Base-by-base conservation (phyloP, 2,888 invertebrate genomes). In the Acanthopleura granulata region DNA sequence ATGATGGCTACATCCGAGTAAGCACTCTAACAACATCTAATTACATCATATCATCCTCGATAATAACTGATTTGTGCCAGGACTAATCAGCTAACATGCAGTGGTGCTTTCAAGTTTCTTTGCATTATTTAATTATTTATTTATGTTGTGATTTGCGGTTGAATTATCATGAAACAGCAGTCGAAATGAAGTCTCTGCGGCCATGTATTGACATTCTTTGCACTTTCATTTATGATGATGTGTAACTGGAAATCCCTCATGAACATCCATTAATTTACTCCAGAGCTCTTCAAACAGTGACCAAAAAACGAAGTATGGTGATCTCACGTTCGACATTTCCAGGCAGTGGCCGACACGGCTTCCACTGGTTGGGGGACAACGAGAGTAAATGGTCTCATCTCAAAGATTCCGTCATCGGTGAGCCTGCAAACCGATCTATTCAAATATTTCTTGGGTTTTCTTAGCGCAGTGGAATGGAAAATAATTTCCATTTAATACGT, bases 1-100 rank as follows among this genome's bases (percentile, higher is more conserved):
- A 93, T 95, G 0, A 92, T 94, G 73, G 93, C 93, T 30, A 96
- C 96, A 0, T 93, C 94, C 86, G 75, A 81, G 84, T 85, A 80
- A 80, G 82, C 18, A 57, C 6, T 57, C 12, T 57, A 22, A n/a
- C 6, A 6, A 6, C 40, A 9, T 6, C 9, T 40, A 9, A 40
- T 40, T 9, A 40, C 9, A 40, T 6, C 40, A 40, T 40, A 40
- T 40, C 4, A 40, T 40, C 9, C 40, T 6, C 9, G n/a, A n/a
- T n/a, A n/a, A n/a, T n/a, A n/a, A 40, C 9, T 3, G 9, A 9
- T 40, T 40, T 40, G 9, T 40, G 40, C 40, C 40, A 40, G 40
- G 40, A 9, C 9, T 40, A 40, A 40, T 40, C 9, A 40, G 9
- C 40, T 40, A 40, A n/a, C n/a, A n/a, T n/a, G n/a, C n/a, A n/a